Conservation (phyloP, 2,113 vertebrate species). For the Orcinus orca region DNA sequence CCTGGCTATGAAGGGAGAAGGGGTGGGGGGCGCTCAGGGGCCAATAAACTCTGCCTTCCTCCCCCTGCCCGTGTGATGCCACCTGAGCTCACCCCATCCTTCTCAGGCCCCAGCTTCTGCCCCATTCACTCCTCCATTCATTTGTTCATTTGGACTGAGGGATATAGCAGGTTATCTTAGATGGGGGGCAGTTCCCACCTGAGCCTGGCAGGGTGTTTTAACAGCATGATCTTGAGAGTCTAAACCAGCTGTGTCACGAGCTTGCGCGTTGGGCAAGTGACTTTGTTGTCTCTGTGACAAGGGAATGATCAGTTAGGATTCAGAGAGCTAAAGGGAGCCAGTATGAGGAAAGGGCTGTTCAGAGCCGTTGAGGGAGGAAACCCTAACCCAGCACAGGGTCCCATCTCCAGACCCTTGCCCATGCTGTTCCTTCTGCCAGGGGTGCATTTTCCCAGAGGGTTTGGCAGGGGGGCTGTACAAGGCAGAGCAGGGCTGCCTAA, state of each 20-base stretch:
- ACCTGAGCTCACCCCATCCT: not conserved
- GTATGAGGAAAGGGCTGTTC: not conserved
- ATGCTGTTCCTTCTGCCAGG: no score
- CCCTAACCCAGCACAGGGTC: not conserved
- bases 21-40: not conserved
- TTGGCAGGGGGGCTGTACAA: not conserved
- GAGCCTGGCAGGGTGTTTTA: not conserved
- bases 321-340: not conserved
- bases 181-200: not conserved
- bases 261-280: not conserved
- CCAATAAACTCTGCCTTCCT: constrained; percentile 69
- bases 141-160: not conserved
- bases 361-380: not conserved
- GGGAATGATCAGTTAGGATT: not conserved
- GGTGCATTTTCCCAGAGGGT: not conserved
- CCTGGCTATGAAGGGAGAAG: constrained; percentile 22
- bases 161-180: no score
- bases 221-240: not conserved
- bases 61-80: not conserved
- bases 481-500: not conserved
- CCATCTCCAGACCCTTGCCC: not conserved
- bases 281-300: not conserved
- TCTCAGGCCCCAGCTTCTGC: constrained; percentile 28
- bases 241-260: not conserved
- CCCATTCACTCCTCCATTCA: not conserved